phyloP scores from a whole-genome alignment of 1,140 invertebrate genomes.

The Venturia canescens region DNA sequence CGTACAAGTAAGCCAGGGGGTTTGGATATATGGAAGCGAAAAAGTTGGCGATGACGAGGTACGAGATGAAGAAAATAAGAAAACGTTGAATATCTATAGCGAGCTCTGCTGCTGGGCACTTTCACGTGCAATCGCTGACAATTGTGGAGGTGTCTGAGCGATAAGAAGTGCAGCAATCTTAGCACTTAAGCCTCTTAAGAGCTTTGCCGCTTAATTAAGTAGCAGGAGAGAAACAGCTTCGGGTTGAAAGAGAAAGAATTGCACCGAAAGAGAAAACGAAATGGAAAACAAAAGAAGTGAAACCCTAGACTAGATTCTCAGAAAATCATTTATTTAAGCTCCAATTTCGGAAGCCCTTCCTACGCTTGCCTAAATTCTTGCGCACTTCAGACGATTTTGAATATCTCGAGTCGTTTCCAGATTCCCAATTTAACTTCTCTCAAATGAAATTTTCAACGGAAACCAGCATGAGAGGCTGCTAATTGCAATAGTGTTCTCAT shows the following conservation, averaged over 20 bases:
- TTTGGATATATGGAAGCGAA: not conserved
- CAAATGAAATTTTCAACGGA: not conserved
- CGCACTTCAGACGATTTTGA: not conserved
- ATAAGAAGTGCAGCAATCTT: slow-evolving; percentile 58
- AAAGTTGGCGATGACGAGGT: not conserved
- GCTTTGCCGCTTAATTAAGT: slow-evolving; percentile 65
- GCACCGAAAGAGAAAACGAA: not conserved
- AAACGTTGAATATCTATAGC: not conserved
- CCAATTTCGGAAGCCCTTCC: slow-evolving; percentile 19
- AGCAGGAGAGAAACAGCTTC: slow-evolving; percentile 38
- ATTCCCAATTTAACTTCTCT: not conserved
- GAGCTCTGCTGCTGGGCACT: not conserved
- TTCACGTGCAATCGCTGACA: slow-evolving; percentile 63
- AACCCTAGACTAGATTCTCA: not conserved
- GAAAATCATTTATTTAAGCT: slow-evolving; percentile 23
- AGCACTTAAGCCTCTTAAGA: slow-evolving; percentile 63
- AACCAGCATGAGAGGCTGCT: not conserved
- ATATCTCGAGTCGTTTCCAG: not conserved
- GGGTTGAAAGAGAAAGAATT: not conserved
- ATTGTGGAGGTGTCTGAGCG: slow-evolving; percentile 59
- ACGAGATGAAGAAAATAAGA: not conserved
- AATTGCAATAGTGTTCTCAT: not conserved
- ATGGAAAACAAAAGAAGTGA: slow-evolving; percentile 11
- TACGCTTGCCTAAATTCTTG: not conserved
- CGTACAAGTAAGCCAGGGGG: not conserved